phyloP scores from a whole-genome alignment of 2,888 invertebrate species.

The Eucera pruinosa region DNA sequence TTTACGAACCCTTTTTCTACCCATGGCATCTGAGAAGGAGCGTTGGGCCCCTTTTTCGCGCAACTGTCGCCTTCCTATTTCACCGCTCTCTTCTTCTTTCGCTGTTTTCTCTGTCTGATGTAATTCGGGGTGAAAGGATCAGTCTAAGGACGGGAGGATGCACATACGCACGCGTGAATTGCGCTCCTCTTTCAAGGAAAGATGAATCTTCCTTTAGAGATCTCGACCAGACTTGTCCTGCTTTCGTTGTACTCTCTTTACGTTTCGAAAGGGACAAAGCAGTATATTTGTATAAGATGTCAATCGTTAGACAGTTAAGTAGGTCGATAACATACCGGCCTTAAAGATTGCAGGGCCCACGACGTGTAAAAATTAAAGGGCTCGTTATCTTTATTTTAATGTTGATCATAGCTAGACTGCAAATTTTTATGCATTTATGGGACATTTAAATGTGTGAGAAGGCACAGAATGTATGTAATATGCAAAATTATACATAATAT shows the following conservation, averaged over 20 bases:
- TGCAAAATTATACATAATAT: too few relatives aligned
- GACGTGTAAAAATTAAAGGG: too few relatives aligned
- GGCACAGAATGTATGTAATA: too few relatives aligned
- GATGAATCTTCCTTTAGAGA: conserved; percentile 45
- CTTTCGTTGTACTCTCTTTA: neutral
- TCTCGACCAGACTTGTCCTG: conserved; percentile 29
- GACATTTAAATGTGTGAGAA: too few relatives aligned
- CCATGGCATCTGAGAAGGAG: conserved; percentile 66
- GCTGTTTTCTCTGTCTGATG: neutral
- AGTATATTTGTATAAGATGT: too few relatives aligned
- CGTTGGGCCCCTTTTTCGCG: conserved; percentile 74
- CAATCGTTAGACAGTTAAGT: too few relatives aligned
- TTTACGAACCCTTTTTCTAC: conserved; percentile 82
- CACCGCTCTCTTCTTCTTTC: conserved; percentile 6
- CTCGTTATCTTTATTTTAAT: too few relatives aligned
- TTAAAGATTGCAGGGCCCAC: too few relatives aligned
- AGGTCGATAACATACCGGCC: too few relatives aligned
- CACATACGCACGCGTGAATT: conserved; percentile 37
- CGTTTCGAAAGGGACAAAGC: too few relatives aligned
- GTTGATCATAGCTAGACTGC: too few relatives aligned
- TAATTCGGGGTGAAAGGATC: conserved; percentile 46
- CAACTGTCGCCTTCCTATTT: conserved; percentile 76
- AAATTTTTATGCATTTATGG: too few relatives aligned
- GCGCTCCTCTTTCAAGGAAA: conserved; percentile 37
- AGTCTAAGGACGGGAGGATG: conserved; percentile 24